Percentiles rank a stretch among this genome's conserved stretches.
Evolutionary conservation across 2,888 invertebrate genomes (phyloP).

Genomic region (Pocota personata): DNA sequence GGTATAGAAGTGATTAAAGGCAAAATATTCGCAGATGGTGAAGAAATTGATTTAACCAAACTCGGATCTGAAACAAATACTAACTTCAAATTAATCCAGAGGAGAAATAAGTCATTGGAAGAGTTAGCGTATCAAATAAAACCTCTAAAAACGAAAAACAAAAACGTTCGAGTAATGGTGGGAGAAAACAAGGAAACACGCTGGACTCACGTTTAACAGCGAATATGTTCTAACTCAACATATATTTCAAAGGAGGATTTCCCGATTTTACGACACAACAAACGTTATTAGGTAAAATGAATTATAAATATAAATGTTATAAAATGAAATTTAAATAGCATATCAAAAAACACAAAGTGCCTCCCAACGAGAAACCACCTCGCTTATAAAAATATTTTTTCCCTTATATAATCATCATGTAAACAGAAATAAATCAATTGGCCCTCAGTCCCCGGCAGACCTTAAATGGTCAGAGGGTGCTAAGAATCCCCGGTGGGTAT

Average conservation of each 20-base stretch:
- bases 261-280: not conserved
- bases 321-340: not conserved
- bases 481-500: not conserved
- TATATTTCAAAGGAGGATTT: not conserved
- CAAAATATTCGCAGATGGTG: slow-evolving; percentile 1
- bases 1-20: not conserved
- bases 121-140: not conserved
- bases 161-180: not conserved
- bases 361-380: not conserved
- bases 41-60: not conserved
- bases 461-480: slow-evolving; percentile 5
- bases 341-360: not conserved
- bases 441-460: slow-evolving; percentile 25
- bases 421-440: slow-evolving; percentile 9
- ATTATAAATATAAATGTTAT: not conserved
- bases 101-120: not conserved
- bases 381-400: not conserved
- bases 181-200: not conserved
- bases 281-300: not conserved
- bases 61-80: not conserved
- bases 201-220: not conserved
- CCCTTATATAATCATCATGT: slow-evolving; percentile 17
- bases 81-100: not conserved
- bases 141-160: not conserved
- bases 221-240: not conserved